Conservation (phyloP, 2,113 vertebrate genomes). For the Athene cunicularia region DNA sequence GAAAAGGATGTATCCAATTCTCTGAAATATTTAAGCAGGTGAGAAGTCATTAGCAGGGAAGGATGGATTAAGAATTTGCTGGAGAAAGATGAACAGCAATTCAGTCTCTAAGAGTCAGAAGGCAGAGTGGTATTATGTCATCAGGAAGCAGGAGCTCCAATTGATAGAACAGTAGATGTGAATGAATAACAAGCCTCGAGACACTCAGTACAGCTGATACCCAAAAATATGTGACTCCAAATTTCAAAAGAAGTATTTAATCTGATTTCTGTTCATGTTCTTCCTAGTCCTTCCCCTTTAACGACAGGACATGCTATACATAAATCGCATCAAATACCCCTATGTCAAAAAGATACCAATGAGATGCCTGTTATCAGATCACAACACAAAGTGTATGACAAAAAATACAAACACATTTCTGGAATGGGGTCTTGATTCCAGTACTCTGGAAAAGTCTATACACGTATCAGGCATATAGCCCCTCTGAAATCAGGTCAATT, state of each 20-base stretch:
- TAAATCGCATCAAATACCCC: neutral
- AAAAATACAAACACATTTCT: neutral
- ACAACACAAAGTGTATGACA: neutral
- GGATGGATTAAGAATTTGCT: neutral
- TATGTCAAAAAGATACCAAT: neutral
- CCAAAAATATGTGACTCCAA: neutral
- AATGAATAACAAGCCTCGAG: neutral
- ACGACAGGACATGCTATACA: neutral
- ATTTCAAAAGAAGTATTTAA: neutral
- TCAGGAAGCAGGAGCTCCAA: neutral
- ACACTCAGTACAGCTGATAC: neutral
- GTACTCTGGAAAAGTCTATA: neutral
- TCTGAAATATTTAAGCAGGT: slow-evolving; percentile 2
- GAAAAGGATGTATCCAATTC: neutral
- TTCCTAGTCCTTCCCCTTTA: neutral
- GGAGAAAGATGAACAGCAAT: neutral
- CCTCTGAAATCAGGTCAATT: neutral
- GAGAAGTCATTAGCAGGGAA: neutral
- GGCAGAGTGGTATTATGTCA: neutral
- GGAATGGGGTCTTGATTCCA: neutral
- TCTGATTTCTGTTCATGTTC: neutral
- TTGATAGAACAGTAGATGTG: neutral
- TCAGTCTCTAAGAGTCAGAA: neutral
- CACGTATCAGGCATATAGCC: neutral
- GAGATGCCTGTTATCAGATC: neutral